Evolutionary conservation across 92 coral and sea anemone genomes (phyloP).

Genomic region (Palythoa heliodiscus): DNA sequence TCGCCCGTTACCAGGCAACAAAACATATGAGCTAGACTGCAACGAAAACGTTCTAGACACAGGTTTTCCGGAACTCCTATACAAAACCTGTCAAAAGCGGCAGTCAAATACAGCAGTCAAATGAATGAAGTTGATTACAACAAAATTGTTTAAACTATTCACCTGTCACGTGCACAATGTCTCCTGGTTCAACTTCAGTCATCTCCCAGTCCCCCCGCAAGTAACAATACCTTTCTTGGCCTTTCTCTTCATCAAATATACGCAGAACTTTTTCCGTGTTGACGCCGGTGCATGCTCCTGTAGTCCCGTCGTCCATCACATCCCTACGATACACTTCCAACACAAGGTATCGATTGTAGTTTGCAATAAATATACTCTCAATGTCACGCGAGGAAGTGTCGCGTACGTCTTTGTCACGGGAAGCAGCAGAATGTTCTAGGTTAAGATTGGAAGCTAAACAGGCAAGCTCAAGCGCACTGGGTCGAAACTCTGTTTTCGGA

Average conservation of each 20-base stretch:
- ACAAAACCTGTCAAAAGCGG: no score
- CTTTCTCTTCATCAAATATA: constrained; percentile 74
- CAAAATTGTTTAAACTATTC: background rate
- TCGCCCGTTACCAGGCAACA: no score
- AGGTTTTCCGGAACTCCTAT: no score
- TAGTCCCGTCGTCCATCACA: constrained; percentile 46
- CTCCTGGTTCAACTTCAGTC: constrained; percentile 98
- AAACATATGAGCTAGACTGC: no score
- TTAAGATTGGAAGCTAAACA: background rate
- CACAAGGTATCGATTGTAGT: constrained; percentile 84
- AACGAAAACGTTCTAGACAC: no score
- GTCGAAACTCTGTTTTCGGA: constrained; percentile 7
- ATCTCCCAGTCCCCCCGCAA: constrained; percentile 93
- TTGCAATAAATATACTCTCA: constrained; percentile 21
- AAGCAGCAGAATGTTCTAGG: constrained; percentile 1
- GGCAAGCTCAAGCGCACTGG: constrained; percentile 5
- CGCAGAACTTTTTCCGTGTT: constrained; percentile 92
- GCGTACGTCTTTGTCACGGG: background rate
- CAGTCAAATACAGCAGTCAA: background rate
- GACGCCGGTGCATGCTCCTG: constrained; percentile 51
- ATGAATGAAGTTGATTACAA: background rate
- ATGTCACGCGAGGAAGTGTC: constrained; percentile 1
- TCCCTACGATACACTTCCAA: constrained; percentile 94
- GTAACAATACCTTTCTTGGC: constrained; percentile 81
- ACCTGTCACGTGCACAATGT: constrained; percentile 95